These are phyloP conservation scores for Synergus laeviventris DNA, from an alignment of 2,888 invertebrate species.

Conservation along the genomic window DNA sequence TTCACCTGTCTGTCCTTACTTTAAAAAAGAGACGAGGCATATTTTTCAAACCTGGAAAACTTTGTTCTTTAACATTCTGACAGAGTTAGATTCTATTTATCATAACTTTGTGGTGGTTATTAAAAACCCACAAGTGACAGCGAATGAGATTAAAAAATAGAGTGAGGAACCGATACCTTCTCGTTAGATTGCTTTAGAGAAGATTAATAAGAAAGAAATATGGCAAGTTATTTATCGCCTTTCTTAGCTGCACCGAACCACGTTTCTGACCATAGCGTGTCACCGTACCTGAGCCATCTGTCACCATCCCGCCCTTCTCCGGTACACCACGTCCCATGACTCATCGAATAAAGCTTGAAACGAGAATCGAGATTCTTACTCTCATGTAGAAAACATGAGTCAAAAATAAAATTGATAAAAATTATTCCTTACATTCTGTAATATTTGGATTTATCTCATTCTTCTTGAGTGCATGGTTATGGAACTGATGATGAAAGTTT, in stretches of 20 bases:
- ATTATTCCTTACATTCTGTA: too few species aligned
- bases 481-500: neutral
- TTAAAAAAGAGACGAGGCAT: neutral
- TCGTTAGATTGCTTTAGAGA: neutral
- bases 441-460: neutral
- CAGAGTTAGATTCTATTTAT: neutral
- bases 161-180: neutral
- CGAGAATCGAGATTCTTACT: neutral
- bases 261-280: neutral
- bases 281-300: constrained; percentile 26
- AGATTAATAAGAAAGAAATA: neutral
- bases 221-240: neutral
- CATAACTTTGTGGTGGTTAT: neutral
- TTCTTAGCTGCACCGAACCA: neutral
- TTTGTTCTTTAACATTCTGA: neutral
- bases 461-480: neutral
- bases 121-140: neutral
- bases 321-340: constrained; percentile 3
- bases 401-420: neutral
- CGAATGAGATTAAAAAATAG: neutral
- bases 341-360: neutral
- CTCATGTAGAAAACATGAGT: too few species aligned
- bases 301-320: constrained; percentile 17
- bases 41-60: constrained; percentile 1
- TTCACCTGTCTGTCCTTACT: neutral